Evolutionary conservation across 2,888 invertebrate genomes (phyloP).

Genomic region (Sinohyriopsis cumingii): DNA sequence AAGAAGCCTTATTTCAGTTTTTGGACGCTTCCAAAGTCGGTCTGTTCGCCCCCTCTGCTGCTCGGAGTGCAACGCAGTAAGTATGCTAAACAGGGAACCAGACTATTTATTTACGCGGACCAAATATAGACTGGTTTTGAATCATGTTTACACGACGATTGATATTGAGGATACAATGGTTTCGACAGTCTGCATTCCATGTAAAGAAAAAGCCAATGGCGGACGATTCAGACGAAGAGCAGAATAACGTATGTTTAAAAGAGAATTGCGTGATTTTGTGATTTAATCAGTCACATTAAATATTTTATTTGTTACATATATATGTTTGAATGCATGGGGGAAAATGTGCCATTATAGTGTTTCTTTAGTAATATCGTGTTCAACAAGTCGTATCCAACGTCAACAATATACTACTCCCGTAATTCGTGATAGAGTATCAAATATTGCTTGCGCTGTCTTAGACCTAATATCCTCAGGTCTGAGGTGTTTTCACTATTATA

Average conservation of each 20-base stretch:
- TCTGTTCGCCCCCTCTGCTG: too few relatives aligned
- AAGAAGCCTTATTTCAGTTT: too few relatives aligned
- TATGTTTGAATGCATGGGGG: background rate
- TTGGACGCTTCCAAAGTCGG: too few relatives aligned
- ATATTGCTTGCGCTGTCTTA: background rate
- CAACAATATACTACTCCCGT: conserved; percentile 17
- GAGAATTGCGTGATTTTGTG: conserved; percentile 1
- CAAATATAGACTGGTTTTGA: too few relatives aligned
- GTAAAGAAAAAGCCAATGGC: conserved; percentile 30
- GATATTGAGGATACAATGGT: too few relatives aligned
- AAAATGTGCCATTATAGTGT: background rate
- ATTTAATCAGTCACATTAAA: background rate
- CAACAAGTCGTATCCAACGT: conserved; percentile 23
- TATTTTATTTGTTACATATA: conserved; percentile 4
- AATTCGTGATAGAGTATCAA: background rate
- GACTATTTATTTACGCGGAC: too few relatives aligned
- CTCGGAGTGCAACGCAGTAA: too few relatives aligned
- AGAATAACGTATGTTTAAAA: conserved; percentile 33
- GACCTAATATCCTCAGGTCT: background rate
- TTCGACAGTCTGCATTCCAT: too few relatives aligned
- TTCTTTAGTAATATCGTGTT: background rate
- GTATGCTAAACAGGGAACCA: too few relatives aligned
- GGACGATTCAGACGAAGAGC: conserved; percentile 51
- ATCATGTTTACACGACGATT: too few relatives aligned
- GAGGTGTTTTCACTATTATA: background rate